Evolutionary conservation across 30 jellyfish, hydroid and myxozoan genomes (phyloP).

Genomic region (Pseudorhiza aurosa): DNA sequence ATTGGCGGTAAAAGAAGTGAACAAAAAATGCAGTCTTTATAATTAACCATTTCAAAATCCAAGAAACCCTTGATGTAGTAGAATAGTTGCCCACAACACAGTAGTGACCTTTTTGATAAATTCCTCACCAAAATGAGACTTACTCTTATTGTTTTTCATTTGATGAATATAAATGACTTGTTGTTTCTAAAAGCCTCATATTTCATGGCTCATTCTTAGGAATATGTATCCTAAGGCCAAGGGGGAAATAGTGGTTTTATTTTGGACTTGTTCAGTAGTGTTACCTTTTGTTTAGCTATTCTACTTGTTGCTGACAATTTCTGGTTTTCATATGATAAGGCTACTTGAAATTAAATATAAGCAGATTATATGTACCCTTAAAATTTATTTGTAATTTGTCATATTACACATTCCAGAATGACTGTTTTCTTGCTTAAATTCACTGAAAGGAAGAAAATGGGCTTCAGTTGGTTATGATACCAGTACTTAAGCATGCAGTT

Average conservation of each 20-base stretch:
- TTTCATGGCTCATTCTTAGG: background rate
- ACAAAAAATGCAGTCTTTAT: background rate
- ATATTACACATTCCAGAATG: background rate
- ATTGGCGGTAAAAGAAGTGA: constrained; percentile 1
- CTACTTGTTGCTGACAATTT: background rate
- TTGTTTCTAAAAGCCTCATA: too few species aligned
- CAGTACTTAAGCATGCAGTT: too few species aligned
- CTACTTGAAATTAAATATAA: background rate
- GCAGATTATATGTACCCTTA: background rate
- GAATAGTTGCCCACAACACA: background rate
- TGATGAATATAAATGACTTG: too few species aligned
- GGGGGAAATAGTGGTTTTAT: background rate
- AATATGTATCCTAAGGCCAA: background rate
- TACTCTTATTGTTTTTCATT: too few species aligned
- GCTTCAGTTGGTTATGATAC: too few species aligned
- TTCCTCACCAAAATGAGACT: too few species aligned
- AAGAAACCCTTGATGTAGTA: background rate
- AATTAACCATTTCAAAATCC: background rate
- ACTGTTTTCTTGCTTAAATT: background rate
- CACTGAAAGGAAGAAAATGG: background rate
- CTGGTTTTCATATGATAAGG: background rate
- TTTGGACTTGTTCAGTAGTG: background rate
- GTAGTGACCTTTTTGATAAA: too few species aligned
- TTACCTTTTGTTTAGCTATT: background rate
- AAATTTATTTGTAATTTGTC: constrained; percentile 13